A percentile compares a stretch with the other conserved stretches of the same genome.
Evolutionary conservation across 1,140 invertebrate species (phyloP).

Genomic region (Maniola jurtina): DNA sequence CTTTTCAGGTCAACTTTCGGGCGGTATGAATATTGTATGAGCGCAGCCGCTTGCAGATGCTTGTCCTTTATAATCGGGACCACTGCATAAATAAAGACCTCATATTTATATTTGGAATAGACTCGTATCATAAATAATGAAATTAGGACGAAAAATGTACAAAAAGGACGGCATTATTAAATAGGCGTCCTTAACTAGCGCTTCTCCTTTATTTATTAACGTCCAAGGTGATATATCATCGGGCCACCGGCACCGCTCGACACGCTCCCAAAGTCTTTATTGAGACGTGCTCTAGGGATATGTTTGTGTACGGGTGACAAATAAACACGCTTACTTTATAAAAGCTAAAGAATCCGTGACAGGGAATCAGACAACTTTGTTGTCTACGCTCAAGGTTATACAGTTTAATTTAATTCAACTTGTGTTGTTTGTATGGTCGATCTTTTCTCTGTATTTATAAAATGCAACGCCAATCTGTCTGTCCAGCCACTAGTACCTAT

Average conservation of each 20-base stretch:
- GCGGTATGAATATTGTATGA: no score
- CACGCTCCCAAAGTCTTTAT: slow-evolving; percentile 48
- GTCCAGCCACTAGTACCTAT: background rate
- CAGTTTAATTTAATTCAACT: slow-evolving; percentile 12
- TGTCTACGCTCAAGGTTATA: slow-evolving; percentile 30
- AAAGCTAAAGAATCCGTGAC: slow-evolving; percentile 26
- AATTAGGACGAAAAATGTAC: slow-evolving; percentile 35
- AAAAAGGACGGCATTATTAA: slow-evolving; percentile 51
- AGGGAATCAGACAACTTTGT: slow-evolving; percentile 22
- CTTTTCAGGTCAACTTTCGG: no score
- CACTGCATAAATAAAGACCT: slow-evolving; percentile 15
- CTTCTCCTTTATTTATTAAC: slow-evolving; percentile 57
- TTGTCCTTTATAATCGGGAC: no score
- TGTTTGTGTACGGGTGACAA: slow-evolving; percentile 48
- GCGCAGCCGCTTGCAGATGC: no score
- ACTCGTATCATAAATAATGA: slow-evolving; percentile 28
- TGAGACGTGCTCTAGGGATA: slow-evolving; percentile 49
- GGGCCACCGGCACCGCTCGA: slow-evolving; percentile 55
- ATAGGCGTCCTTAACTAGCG: slow-evolving; percentile 49
- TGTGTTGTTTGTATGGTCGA: background rate
- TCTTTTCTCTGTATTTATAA: slow-evolving; percentile 5
- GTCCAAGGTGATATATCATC: slow-evolving; percentile 54
- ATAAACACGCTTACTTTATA: slow-evolving; percentile 35
- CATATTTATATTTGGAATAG: slow-evolving; percentile 19
- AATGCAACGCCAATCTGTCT: background rate